A percentile compares a stretch with the other conserved stretches of the same genome.
phyloP scores from a whole-genome alignment of 2,797 vertebrate species.

The Syndactyla subalaris region DNA sequence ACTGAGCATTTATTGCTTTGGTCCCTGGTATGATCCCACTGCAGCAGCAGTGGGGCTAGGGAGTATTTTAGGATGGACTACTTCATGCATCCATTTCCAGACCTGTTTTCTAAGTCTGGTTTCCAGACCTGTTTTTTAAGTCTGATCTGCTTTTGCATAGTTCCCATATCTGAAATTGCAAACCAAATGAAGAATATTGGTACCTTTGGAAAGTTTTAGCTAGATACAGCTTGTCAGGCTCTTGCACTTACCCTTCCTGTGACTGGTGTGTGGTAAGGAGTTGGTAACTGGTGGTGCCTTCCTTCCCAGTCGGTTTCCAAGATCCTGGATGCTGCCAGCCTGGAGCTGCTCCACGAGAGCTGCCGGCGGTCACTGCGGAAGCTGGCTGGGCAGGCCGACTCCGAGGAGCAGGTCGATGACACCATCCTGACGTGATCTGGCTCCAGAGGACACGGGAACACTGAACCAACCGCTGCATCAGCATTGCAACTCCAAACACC shows the following conservation, averaged over 20 bases:
- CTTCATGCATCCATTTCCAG: not conserved
- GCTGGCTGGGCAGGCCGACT: conserved; percentile 88
- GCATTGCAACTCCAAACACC: conserved; percentile 60
- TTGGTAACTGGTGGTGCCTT: not conserved
- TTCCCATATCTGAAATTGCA: not conserved
- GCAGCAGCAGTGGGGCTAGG: not conserved
- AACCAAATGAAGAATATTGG: not conserved
- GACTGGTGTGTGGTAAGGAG: not conserved
- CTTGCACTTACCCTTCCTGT: not conserved
- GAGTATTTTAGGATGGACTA: not conserved
- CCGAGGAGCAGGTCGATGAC: conserved; percentile 94
- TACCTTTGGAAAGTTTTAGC: not conserved
- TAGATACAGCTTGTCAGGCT: not conserved
- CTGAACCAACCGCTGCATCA: conserved; percentile 32
- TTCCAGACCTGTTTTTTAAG: not conserved
- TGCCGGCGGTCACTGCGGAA: conserved; percentile 92
- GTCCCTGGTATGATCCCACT: not conserved
- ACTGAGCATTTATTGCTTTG: not conserved
- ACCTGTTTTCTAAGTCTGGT: not conserved
- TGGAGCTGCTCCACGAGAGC: conserved; percentile 91
- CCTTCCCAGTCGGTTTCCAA: conserved; percentile 83
- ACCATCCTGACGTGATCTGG: conserved; percentile 92
- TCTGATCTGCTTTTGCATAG: not conserved
- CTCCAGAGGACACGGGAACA: not conserved
- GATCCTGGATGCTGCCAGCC: conserved; percentile 92